A percentile compares a stretch with the other conserved stretches of the same genome.
Conservation (phyloP, 2,113 vertebrate genomes). For the Okapia johnstoni region DNA sequence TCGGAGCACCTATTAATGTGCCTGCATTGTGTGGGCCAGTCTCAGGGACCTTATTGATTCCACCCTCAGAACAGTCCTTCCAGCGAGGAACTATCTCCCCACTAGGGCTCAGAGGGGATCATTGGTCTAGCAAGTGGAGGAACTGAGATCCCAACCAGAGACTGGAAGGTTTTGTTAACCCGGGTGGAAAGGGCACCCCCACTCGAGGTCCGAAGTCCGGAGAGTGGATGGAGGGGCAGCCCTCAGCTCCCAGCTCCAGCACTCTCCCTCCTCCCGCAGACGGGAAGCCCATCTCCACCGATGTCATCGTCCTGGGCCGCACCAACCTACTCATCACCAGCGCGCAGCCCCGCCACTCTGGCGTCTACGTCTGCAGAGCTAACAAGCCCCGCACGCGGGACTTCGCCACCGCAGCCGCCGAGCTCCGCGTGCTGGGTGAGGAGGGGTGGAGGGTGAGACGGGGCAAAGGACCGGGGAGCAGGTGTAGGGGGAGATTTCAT, state of each 20-base stretch:
- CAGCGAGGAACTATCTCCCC: not conserved
- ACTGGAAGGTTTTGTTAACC: not conserved
- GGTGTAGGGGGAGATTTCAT: not conserved
- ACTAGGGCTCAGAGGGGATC: not conserved
- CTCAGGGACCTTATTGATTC: not conserved
- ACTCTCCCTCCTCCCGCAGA: conserved; percentile 79
- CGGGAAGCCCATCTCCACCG: conserved; percentile 92
- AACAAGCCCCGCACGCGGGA: conserved; percentile 95
- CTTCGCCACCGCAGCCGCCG: conserved; percentile 89
- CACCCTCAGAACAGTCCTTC: not conserved
- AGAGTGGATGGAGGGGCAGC: not conserved
- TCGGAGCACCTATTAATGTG: not conserved
- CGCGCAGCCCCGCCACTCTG: conserved; percentile 89
- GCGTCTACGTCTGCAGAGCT: conserved; percentile 94
- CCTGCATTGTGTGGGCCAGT: not conserved
- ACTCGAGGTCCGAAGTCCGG: not conserved
- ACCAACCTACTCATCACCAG: conserved; percentile 93
- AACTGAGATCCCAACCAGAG: not conserved
- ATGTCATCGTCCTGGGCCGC: conserved; percentile 90
- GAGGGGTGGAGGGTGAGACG: not conserved
- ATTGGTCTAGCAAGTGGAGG: not conserved
- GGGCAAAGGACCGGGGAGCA: fast-evolving
- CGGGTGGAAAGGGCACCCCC: not conserved
- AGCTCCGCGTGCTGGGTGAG: conserved; percentile 93
- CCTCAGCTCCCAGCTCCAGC: not conserved